A percentile compares a stretch with the other conserved stretches of the same genome.
Conservation (phyloP, 1,140 invertebrate genomes). For the Propsilocerus akamusi region DNA sequence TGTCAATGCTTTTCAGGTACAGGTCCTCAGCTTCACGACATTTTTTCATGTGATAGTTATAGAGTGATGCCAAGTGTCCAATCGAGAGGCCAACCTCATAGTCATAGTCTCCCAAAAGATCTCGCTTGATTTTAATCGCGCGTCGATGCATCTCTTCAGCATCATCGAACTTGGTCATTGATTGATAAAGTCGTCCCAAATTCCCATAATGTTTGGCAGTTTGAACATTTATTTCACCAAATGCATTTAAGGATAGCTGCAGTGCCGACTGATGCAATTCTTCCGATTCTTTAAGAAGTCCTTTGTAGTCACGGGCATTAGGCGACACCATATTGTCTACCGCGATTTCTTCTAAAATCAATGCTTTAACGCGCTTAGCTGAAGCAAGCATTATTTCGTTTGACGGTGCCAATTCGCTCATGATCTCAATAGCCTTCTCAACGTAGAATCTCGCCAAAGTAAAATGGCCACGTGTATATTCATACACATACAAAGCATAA, state of each 20-base stretch:
- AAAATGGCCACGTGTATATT: slow-evolving; percentile 78
- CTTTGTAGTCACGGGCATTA: slow-evolving; percentile 19
- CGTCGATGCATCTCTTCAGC: slow-evolving; percentile 80
- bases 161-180: slow-evolving; percentile 67
- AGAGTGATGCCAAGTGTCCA: slow-evolving; percentile 79
- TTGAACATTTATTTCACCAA: slow-evolving; percentile 84
- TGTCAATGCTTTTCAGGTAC: slow-evolving; percentile 69
- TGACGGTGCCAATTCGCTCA: slow-evolving; percentile 53
- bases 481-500: slow-evolving; percentile 78
- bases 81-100: slow-evolving; percentile 84
- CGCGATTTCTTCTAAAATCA: slow-evolving; percentile 85
- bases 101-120: slow-evolving; percentile 65
- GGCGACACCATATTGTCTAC: slow-evolving; percentile 41
- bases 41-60: slow-evolving; percentile 84
- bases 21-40: slow-evolving; percentile 68
- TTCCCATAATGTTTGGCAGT: slow-evolving; percentile 92
- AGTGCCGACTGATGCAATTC: slow-evolving; percentile 63
- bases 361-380: slow-evolving; percentile 74
- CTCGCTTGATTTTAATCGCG: slow-evolving; percentile 80
- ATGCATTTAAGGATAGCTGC: slow-evolving; percentile 50
- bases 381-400: slow-evolving; percentile 74
- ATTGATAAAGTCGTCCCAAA: slow-evolving; percentile 76
- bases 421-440: slow-evolving; percentile 62
- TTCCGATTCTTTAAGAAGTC: slow-evolving; percentile 53
- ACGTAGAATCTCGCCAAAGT: slow-evolving; percentile 58